A percentile compares a stretch with the other conserved stretches of the same genome.
phyloP scores from a whole-genome alignment of 2,888 invertebrate genomes.

The Eilema sororculum region DNA sequence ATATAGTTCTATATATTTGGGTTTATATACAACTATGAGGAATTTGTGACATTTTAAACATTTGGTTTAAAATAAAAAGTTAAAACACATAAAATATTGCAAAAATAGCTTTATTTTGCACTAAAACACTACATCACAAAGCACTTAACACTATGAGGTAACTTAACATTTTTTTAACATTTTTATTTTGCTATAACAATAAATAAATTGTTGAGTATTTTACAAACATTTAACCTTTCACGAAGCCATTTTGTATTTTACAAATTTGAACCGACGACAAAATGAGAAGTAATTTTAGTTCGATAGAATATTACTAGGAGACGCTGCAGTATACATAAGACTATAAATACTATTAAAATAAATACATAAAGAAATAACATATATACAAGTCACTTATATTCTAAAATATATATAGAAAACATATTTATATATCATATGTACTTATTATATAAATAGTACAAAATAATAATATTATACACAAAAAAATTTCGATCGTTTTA shows the following conservation, averaged over 20 bases:
- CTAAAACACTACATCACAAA: conserved; percentile 51
- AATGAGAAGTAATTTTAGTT: conserved; percentile 32
- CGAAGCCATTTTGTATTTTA: conserved; percentile 34
- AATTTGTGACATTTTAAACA: neutral
- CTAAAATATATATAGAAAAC: neutral
- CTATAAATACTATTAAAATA: neutral
- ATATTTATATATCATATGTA: neutral
- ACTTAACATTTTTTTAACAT: conserved; percentile 53
- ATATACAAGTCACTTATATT: neutral
- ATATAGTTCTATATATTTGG: too few relatives aligned
- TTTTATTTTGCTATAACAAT: conserved; percentile 60
- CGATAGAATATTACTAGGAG: neutral
- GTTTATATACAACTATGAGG: neutral
- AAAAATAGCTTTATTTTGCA: conserved; percentile 45
- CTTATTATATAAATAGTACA: neutral
- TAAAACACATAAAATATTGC: conserved; percentile 16
- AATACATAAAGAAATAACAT: neutral
- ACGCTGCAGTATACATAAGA: neutral
- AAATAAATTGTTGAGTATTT: conserved; percentile 65
- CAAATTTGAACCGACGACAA: neutral
- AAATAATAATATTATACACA: too few relatives aligned
- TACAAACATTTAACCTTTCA: conserved; percentile 47
- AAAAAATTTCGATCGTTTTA: neutral
- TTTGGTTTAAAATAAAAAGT: neutral
- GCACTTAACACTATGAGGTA: conserved; percentile 53